Evolutionary conservation across 2,113 vertebrate genomes (phyloP).

Genomic region (Arothron firmamentum): DNA sequence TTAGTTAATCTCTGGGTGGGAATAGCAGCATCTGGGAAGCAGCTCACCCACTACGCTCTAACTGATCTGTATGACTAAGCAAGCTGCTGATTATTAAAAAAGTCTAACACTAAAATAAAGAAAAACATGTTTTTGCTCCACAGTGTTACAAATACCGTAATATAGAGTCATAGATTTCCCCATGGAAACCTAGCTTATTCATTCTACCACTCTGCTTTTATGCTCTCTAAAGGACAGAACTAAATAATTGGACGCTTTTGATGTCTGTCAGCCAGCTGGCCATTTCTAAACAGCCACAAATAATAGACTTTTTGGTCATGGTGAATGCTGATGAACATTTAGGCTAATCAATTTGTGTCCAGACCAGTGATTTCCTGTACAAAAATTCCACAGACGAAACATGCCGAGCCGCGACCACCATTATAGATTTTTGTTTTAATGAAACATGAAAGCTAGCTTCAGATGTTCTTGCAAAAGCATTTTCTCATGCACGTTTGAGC

Average conservation of each 20-base stretch:
- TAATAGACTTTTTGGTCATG: constrained; percentile 40
- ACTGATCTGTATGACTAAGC: constrained; percentile 40
- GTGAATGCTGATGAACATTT: constrained; percentile 55
- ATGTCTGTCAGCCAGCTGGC: constrained; percentile 55
- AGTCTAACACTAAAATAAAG: background rate
- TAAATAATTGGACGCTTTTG: constrained; percentile 44
- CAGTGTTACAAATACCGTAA: background rate
- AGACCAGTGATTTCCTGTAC: constrained; percentile 45
- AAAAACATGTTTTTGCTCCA: background rate
- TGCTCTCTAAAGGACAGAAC: constrained; percentile 46
- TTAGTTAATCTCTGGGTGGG: constrained; percentile 64
- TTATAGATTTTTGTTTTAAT: constrained; percentile 26
- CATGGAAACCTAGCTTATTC: constrained; percentile 34
- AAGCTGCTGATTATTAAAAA: constrained; percentile 17
- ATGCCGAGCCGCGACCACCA: constrained; percentile 21
- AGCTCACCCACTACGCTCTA: constrained; percentile 50
- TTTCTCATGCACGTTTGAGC: background rate
- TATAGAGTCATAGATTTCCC: constrained; percentile 33
- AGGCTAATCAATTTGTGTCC: constrained; percentile 57
- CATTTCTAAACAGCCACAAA: constrained; percentile 39
- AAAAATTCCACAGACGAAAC: constrained; percentile 42
- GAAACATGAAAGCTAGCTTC: constrained; percentile 8
- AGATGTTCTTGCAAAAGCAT: constrained; percentile 1
- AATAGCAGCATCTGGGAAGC: constrained; percentile 62
- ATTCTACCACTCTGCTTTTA: constrained; percentile 54